phyloP scores from a whole-genome alignment of 2,888 invertebrate genomes.

The Tortrix viridana region DNA sequence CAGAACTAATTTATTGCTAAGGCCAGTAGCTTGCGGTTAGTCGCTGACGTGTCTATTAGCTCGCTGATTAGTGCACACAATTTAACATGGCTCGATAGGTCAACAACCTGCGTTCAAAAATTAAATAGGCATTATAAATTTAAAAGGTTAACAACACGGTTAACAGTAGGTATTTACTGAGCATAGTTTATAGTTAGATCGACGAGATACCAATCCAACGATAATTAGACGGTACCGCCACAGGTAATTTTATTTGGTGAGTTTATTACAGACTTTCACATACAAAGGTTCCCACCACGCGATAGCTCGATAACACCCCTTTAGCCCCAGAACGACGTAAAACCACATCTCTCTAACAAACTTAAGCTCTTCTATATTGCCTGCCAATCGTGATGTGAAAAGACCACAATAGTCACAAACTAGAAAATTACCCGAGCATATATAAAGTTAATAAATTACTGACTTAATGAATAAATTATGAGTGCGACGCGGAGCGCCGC shows the following conservation, averaged over 20 bases:
- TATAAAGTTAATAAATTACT: constrained; percentile 74
- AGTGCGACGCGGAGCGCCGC: constrained; percentile 66
- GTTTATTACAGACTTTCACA: constrained; percentile 48
- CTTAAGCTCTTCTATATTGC: constrained; percentile 11
- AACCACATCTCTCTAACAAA: constrained; percentile 3
- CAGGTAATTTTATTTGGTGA: constrained; percentile 41
- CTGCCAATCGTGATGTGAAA: constrained; percentile 53
- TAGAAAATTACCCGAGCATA: constrained; percentile 61
- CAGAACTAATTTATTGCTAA: constrained; percentile 6
- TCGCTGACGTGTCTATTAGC: constrained; percentile 15
- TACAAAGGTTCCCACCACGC: constrained; percentile 61
- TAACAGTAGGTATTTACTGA: not conserved
- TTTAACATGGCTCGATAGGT: constrained; percentile 8
- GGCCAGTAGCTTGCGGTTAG: constrained; percentile 20
- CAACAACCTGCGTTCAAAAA: constrained; percentile 7
- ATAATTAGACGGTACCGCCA: constrained; percentile 18
- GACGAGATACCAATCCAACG: constrained; percentile 10
- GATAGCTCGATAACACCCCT: constrained; percentile 59
- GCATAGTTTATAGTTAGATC: constrained; percentile 9
- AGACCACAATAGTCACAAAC: constrained; percentile 67
- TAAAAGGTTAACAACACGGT: not conserved
- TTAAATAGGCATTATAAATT: not conserved
- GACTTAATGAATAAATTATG: constrained; percentile 81
- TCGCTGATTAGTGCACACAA: constrained; percentile 21
- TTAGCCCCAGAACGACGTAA: constrained; percentile 4